Evolutionary conservation across 2,888 invertebrate species (phyloP).

Genomic region (Trissoscelio sp.): DNA sequence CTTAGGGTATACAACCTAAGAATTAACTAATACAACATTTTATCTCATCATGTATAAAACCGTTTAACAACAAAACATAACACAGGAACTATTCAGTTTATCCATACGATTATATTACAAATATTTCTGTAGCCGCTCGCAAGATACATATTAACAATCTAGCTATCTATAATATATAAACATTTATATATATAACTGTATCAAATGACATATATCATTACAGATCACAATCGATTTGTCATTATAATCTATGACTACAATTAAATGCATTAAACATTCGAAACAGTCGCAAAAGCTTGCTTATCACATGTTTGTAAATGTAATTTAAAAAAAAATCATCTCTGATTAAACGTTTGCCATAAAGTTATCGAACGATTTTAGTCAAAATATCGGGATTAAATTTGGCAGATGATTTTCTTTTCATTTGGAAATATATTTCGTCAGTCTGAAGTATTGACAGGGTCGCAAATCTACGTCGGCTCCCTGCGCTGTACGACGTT

Average conservation of each 20-base stretch:
- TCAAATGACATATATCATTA: no score
- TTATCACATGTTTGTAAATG: slow-evolving; percentile 51
- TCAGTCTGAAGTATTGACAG: slow-evolving; percentile 20
- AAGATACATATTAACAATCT: slow-evolving; percentile 1
- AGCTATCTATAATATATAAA: neutral
- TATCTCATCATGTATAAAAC: no score
- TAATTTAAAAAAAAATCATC: slow-evolving; percentile 9
- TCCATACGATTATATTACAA: neutral
- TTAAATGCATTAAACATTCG: slow-evolving; percentile 27
- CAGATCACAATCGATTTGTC: slow-evolving; percentile 10
- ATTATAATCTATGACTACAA: slow-evolving; percentile 19
- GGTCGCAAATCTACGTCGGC: slow-evolving; percentile 63
- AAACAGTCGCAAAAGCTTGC: slow-evolving; percentile 33
- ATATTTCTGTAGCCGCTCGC: slow-evolving; percentile 6
- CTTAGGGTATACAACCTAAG: no score
- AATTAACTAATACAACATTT: no score
- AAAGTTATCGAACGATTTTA: neutral
- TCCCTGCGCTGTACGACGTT: slow-evolving; percentile 83
- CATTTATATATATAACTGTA: neutral
- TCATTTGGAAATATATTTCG: slow-evolving; percentile 12
- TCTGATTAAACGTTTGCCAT: slow-evolving; percentile 18
- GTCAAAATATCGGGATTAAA: slow-evolving; percentile 1
- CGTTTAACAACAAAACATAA: neutral
- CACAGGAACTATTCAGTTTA: slow-evolving; percentile 7
- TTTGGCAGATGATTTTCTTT: slow-evolving; percentile 27